A percentile compares a stretch with the other conserved stretches of the same genome.
Conservation (phyloP, 2,797 vertebrate genomes). For the Platalea minor region DNA sequence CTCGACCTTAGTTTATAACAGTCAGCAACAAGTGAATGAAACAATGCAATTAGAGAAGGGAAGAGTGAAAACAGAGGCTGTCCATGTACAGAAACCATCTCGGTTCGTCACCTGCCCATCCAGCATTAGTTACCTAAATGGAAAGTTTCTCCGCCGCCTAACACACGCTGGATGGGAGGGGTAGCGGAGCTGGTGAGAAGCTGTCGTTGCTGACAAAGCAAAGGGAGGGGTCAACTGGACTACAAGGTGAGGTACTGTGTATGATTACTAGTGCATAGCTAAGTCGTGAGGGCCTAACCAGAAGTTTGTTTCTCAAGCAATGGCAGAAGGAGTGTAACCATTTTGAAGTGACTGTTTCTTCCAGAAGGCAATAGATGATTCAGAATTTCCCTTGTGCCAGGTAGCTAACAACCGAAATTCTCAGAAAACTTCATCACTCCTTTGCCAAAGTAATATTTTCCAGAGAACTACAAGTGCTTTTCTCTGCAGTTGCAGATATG, state of each 20-base stretch:
- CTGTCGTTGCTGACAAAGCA: background rate
- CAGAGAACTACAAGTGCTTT: background rate
- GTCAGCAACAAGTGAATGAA: background rate
- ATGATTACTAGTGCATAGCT: background rate
- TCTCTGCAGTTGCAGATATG: background rate
- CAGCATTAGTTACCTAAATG: background rate
- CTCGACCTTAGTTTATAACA: background rate
- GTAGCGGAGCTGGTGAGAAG: background rate
- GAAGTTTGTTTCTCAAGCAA: background rate
- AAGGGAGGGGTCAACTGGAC: background rate
- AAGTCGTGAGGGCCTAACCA: conserved; percentile 1
- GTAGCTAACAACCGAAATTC: background rate
- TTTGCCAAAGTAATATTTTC: background rate
- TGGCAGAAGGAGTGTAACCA: background rate
- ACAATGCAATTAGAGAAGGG: background rate
- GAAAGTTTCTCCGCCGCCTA: background rate
- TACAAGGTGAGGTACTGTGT: background rate
- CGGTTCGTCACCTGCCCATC: background rate
- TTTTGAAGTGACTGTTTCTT: background rate
- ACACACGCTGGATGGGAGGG: background rate
- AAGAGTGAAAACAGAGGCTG: background rate
- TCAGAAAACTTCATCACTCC: background rate
- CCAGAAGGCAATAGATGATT: background rate
- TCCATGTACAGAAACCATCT: background rate
- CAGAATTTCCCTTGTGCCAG: background rate